These are phyloP conservation scores for Parazoanthus atlanticus DNA, from an alignment of 92 coral and sea anemone genomes.

Conservation along the genomic window DNA sequence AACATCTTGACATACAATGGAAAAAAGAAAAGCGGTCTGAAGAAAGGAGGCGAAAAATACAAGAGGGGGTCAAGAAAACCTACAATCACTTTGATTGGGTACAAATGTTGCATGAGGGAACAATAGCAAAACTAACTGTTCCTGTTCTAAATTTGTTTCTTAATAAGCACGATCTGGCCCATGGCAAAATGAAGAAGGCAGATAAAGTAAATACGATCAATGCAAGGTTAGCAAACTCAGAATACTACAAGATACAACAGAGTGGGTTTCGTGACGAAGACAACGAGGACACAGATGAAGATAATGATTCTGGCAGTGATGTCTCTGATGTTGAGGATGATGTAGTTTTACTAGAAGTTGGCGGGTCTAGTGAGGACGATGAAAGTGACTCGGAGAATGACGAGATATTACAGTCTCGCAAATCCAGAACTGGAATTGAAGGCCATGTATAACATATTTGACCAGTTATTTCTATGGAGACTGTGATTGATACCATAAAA, in stretches of 20 bases:
- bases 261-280: conserved; percentile 35
- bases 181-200: conserved; percentile 43
- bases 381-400: conserved; percentile 47
- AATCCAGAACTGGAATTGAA: conserved; percentile 51
- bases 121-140: conserved; percentile 36
- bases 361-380: conserved; percentile 47
- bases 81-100: conserved; percentile 50
- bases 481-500: background rate
- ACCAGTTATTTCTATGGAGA: conserved; percentile 21
- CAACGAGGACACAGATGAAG: conserved; percentile 32
- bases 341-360: conserved; percentile 42
- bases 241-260: conserved; percentile 50
- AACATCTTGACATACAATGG: conserved; percentile 16
- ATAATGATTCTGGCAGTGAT: conserved; percentile 31
- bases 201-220: conserved; percentile 21
- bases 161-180: conserved; percentile 41
- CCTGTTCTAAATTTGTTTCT: conserved; percentile 41
- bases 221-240: conserved; percentile 44
- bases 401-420: conserved; percentile 25
- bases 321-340: conserved; percentile 43
- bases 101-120: conserved; percentile 49
- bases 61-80: conserved; percentile 42
- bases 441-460: conserved; percentile 44
- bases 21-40: conserved; percentile 30
- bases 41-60: conserved; percentile 39